Conservation (phyloP, 2,797 vertebrate genomes). For the Rhinophrynus dorsalis region DNA sequence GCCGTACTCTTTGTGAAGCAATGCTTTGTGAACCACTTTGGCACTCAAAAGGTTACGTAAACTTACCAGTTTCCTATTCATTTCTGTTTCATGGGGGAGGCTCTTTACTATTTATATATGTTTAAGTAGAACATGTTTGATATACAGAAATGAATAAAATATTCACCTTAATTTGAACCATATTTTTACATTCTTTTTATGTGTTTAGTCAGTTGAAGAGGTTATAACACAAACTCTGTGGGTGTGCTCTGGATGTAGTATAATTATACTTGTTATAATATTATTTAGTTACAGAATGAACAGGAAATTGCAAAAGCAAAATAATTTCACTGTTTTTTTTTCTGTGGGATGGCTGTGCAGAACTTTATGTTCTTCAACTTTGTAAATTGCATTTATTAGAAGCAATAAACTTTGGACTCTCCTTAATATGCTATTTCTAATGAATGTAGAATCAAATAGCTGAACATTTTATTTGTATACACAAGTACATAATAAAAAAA, state of each 20-base stretch:
- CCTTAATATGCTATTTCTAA: slow-evolving; percentile 10
- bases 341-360: neutral
- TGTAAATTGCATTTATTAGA: slow-evolving; percentile 18
- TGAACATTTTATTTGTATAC: neutral
- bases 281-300: slow-evolving; percentile 15
- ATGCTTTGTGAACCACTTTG: too few relatives aligned
- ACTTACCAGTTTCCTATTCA: too few relatives aligned
- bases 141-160: neutral
- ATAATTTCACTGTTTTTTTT: slow-evolving; percentile 10
- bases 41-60: too few relatives aligned
- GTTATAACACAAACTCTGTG: slow-evolving; percentile 7
- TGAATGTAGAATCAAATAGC: slow-evolving; percentile 1
- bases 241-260: neutral
- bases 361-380: slow-evolving; percentile 1
- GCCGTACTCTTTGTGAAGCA: too few relatives aligned
- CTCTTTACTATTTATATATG: too few relatives aligned
- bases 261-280: slow-evolving; percentile 36
- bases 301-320: slow-evolving; percentile 27
- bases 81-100: too few relatives aligned
- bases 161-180: neutral
- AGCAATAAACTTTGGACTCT: slow-evolving; percentile 3
- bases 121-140: too few relatives aligned
- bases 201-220: slow-evolving; percentile 1
- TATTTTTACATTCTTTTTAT: neutral
- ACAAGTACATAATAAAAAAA: slow-evolving; percentile 9